Percentiles rank a stretch among this genome's conserved stretches.
Evolutionary conservation across 2,888 invertebrate species (phyloP).

Genomic region (Protonemura montana): DNA sequence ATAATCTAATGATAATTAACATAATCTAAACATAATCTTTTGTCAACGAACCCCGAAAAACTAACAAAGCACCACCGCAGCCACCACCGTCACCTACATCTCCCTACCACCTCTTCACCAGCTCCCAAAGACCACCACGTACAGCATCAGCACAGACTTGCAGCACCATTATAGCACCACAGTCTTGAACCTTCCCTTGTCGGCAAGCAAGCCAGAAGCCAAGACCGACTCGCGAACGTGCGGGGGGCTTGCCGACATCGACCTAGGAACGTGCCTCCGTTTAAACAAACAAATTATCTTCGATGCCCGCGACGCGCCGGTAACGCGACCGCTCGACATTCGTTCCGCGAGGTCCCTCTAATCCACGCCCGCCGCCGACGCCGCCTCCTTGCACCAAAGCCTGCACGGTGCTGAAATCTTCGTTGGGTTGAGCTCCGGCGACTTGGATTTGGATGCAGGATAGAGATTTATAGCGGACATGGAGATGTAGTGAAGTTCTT

Average conservation of each 20-base stretch:
- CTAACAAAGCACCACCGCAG: no score
- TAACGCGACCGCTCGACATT: not conserved
- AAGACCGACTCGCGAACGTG: no score
- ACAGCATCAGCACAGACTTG: no score
- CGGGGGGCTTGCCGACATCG: not conserved
- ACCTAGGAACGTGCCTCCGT: not conserved
- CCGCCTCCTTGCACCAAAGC: not conserved
- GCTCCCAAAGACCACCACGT: no score
- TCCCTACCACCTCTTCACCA: no score
- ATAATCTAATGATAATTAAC: no score
- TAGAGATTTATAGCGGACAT: not conserved
- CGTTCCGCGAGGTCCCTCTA: not conserved
- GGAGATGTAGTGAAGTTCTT: not conserved
- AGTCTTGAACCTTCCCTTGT: no score
- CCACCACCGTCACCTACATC: no score
- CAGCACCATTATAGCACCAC: no score
- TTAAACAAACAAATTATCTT: conserved; percentile 26
- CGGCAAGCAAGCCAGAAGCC: no score
- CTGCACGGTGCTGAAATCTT: not conserved
- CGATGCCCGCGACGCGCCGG: not conserved
- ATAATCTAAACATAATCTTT: no score
- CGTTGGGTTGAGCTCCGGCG: not conserved
- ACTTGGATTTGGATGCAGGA: not conserved
- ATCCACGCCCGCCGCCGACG: not conserved
- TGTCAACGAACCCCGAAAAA: no score